Evolutionary conservation across 37 sponge, comb jelly and placozoan genomes (phyloP).

Genomic region (Chondrilla cf. caribensis): DNA sequence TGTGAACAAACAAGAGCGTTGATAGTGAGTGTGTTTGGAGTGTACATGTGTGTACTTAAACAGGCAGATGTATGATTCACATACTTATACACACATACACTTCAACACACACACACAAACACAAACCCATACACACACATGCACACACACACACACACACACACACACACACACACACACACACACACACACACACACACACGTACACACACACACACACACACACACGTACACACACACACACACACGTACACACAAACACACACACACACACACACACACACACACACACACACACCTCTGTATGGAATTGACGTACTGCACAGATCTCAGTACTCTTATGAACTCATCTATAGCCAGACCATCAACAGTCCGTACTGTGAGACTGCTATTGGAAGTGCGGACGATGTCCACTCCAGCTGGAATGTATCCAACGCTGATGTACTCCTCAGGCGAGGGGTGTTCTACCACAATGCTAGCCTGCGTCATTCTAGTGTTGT

Average conservation of each 20-base stretch:
- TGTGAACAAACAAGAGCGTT: not conserved
- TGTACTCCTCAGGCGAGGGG: not conserved
- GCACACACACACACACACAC: too few relatives aligned
- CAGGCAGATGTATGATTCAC: not conserved
- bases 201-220: too few relatives aligned
- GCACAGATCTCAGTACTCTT: conserved; percentile 27
- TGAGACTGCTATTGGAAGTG: not conserved
- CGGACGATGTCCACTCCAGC: not conserved
- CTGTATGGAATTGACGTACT: conserved; percentile 35
- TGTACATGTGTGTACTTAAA: not conserved
- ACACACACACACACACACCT: too few relatives aligned
- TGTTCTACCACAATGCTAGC: not conserved
- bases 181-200: too few relatives aligned
- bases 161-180: too few relatives aligned
- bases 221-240: too few relatives aligned
- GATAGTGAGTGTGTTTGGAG: not conserved
- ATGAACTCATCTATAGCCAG: conserved; percentile 19
- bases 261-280: too few relatives aligned
- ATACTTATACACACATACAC: not conserved
- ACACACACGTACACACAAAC: too few relatives aligned
- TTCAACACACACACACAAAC: not conserved
- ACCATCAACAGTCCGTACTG: not conserved
- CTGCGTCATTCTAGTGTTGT: not conserved
- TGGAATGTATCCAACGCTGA: not conserved
- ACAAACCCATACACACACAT: too few relatives aligned